These are phyloP conservation scores for Gallinago nigripennis DNA, from an alignment of 2,797 vertebrate genomes.

Conservation along the genomic window DNA sequence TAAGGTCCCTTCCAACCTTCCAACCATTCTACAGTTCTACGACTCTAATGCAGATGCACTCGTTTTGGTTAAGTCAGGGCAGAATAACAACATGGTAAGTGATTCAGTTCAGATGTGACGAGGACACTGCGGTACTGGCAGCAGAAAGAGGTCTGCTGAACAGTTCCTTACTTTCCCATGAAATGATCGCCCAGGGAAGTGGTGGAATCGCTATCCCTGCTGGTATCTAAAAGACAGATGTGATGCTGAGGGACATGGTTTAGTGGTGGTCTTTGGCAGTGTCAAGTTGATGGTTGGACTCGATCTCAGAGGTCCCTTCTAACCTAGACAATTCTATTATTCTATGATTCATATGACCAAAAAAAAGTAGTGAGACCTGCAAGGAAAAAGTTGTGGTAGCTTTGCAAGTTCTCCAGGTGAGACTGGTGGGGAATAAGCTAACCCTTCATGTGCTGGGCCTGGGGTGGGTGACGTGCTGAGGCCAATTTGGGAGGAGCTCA, in stretches of 20 bases:
- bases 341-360: background rate
- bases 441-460: rapidly evolving
- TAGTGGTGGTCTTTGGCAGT: too few relatives aligned
- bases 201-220: too few relatives aligned
- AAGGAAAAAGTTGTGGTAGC: background rate
- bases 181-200: background rate
- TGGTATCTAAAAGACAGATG: too few relatives aligned
- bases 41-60: background rate
- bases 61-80: rapidly evolving
- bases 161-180: background rate
- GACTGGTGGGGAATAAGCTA: background rate
- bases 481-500: background rate
- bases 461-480: background rate
- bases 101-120: background rate
- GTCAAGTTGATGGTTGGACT: too few relatives aligned
- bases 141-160: background rate
- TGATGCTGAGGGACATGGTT: too few relatives aligned
- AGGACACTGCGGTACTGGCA: background rate
- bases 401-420: background rate
- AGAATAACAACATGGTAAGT: background rate
- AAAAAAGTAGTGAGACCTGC: background rate
- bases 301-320: too few relatives aligned
- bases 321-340: too few relatives aligned
- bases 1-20: background rate
- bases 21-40: background rate